These are phyloP conservation scores for Hemithea aestivaria DNA, from an alignment of 2,888 invertebrate species.

Conservation along the genomic window DNA sequence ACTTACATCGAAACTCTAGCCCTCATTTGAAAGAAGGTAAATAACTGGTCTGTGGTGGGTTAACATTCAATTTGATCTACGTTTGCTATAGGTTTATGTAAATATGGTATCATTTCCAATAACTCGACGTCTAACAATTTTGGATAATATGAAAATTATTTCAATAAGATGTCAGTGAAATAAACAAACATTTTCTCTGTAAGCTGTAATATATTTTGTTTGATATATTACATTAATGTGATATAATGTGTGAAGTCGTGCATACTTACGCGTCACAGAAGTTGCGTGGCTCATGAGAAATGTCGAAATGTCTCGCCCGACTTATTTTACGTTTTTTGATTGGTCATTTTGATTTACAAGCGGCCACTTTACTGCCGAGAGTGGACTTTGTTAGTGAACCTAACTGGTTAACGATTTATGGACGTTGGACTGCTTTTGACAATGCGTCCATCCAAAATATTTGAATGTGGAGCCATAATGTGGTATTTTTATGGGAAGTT, in stretches of 20 bases:
- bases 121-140: too few relatives aligned
- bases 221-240: too few relatives aligned
- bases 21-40: slow-evolving; percentile 4
- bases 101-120: slow-evolving; percentile 3
- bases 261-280: slow-evolving; percentile 41
- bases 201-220: too few relatives aligned
- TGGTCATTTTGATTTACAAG: slow-evolving; percentile 74
- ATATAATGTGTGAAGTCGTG: not conserved
- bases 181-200: too few relatives aligned
- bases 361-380: slow-evolving; percentile 69
- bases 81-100: slow-evolving; percentile 6
- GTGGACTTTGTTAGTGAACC: slow-evolving; percentile 70
- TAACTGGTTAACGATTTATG: slow-evolving; percentile 74
- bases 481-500: slow-evolving; percentile 39
- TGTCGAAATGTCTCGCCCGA: slow-evolving; percentile 48
- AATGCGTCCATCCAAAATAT: slow-evolving; percentile 66
- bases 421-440: slow-evolving; percentile 50
- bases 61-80: slow-evolving; percentile 14
- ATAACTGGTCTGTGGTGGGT: slow-evolving; percentile 14
- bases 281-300: slow-evolving; percentile 50
- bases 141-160: too few relatives aligned
- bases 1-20: slow-evolving; percentile 14
- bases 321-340: slow-evolving; percentile 65
- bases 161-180: too few relatives aligned
- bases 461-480: slow-evolving; percentile 62